Base-by-base conservation (phyloP, 1,140 invertebrate species). In the Drosophila sechellia region DNA sequence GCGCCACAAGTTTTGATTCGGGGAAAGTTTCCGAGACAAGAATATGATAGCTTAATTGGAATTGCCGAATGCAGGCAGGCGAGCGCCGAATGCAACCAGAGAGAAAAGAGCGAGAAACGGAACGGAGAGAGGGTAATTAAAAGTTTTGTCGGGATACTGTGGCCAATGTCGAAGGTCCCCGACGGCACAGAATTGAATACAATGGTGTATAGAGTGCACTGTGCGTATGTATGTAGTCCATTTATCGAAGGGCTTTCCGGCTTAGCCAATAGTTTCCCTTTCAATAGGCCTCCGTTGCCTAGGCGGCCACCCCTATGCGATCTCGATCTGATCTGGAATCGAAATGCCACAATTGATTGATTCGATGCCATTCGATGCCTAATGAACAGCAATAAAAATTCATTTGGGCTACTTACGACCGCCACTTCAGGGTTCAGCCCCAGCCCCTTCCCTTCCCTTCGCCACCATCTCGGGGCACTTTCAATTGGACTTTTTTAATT, bases 401-500 rank as follows among this genome's bases (percentile, higher is more conserved):
- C 71, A 75, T 75, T 76, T 76, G 53, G 72, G 42, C 61, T 75
- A 56, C 58, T 74, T 74, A 50, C 12, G 42, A 22, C 50, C 52
- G 45, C 39, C 39, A 49, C 66, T 61, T 42, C 37, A 59, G 15
- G 4, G 45, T 37, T 27, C 37, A 39, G 17, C 34, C 31, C n/a
- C 11, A 5, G 17, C 17, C 17, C 8, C n/a, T 13, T 17, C 1
- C 17, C 17, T 17, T 17, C 17, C 20, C 10, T 6, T 5, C 5
- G 5, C 59, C 6, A 2, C 52, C 54, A 10, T 27, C 54, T 25
- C 53, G 15, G 15, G 22, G 10, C 45, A 6, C 43, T 76, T 58
- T 57, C 66, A 70, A 70, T 70, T 70, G 59, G 75, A 84, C 77
- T 83, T 87, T 87, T 87, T 87, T 87, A 87, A 87, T 87, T 87